These are phyloP conservation scores for Charaxes varanes DNA, from an alignment of 1,140 invertebrate species.

Conservation along the genomic window DNA sequence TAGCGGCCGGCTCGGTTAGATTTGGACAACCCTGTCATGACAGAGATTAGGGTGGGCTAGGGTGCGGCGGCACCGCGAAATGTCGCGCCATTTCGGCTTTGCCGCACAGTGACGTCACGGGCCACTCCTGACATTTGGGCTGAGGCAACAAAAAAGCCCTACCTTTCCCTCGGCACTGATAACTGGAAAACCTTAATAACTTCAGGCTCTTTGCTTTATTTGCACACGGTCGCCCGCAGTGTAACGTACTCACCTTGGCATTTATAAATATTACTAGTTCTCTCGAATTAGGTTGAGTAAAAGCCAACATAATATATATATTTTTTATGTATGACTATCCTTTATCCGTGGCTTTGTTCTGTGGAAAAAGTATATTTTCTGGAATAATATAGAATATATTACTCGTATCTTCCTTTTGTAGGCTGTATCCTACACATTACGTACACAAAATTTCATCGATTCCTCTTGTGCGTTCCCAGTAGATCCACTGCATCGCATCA, in stretches of 20 bases:
- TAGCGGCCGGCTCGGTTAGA: conserved; percentile 31
- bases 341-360: too few species aligned
- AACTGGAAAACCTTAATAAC: conserved; percentile 58
- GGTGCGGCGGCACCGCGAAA: conserved; percentile 58
- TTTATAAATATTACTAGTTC: conserved; percentile 29
- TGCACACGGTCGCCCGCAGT: conserved; percentile 35
- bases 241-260: conserved; percentile 52
- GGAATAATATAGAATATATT: too few species aligned
- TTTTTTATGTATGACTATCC: too few species aligned
- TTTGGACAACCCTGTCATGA: conserved; percentile 48
- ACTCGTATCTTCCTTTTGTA: too few species aligned
- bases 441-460: too few species aligned
- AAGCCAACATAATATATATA: too few species aligned
- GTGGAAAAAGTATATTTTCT: too few species aligned
- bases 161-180: conserved; percentile 52
- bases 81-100: conserved; percentile 65
- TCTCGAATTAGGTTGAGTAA: conserved; percentile 5
- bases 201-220: conserved; percentile 51
- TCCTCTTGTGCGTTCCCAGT: too few species aligned
- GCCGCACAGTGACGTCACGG: conserved; percentile 49
- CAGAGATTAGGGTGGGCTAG: conserved; percentile 60
- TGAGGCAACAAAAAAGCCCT: conserved; percentile 60
- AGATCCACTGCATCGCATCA: too few species aligned
- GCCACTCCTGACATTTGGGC: conserved; percentile 66
- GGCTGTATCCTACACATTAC: too few species aligned